Evolutionary conservation across 2,113 vertebrate species (phyloP).

Genomic region (Ardeotis arabs): DNA sequence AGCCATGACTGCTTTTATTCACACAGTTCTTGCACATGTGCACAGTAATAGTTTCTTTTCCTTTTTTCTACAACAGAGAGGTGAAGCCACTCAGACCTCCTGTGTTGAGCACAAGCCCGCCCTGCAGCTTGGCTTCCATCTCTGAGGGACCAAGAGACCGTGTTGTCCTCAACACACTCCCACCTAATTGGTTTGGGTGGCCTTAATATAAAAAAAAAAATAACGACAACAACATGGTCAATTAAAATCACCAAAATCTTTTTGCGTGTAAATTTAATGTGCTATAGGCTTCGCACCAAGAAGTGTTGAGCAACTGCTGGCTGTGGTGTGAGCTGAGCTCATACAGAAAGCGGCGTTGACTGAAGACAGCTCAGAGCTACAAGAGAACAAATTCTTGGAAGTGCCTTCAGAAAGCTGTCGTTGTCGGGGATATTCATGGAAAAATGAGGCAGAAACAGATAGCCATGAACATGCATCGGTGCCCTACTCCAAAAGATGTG

Average conservation of each 20-base stretch:
- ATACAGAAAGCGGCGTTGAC: background rate
- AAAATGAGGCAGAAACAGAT: background rate
- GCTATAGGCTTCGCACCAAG: background rate
- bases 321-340: background rate
- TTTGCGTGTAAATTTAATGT: rapidly evolving
- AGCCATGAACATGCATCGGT: rapidly evolving
- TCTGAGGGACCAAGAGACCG: background rate
- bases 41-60: background rate
- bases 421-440: background rate
- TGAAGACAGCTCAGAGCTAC: background rate
- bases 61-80: background rate
- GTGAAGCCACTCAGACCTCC: background rate
- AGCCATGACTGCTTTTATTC: background rate
- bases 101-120: background rate
- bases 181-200: background rate
- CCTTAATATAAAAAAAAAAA: background rate
- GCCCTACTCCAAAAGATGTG: background rate
- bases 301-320: slow-evolving; percentile 37
- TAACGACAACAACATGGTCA: background rate
- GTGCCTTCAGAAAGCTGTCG: background rate
- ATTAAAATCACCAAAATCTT: background rate
- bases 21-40: background rate
- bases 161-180: rapidly evolving
- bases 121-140: background rate
- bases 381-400: slow-evolving; percentile 1